These are phyloP conservation scores for Philereme transversata DNA, from an alignment of 2,888 invertebrate genomes.

Conservation along the genomic window DNA sequence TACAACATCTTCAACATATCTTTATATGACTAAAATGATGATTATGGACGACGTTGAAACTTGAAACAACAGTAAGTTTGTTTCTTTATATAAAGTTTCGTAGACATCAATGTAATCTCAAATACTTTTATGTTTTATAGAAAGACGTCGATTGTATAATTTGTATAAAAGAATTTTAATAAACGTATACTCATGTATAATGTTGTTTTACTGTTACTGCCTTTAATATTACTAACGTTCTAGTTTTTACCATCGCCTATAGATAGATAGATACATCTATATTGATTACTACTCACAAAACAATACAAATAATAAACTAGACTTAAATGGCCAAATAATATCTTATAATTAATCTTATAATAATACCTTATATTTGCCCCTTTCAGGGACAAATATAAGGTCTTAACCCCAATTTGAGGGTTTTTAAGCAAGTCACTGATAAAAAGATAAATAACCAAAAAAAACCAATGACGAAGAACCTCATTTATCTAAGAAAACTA, in stretches of 20 bases:
- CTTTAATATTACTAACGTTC: neutral
- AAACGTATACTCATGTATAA: slow-evolving; percentile 59
- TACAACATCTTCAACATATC: slow-evolving; percentile 9
- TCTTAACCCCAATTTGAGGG: too few relatives aligned
- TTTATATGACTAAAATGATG: neutral
- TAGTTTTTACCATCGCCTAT: too few relatives aligned
- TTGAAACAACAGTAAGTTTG: neutral
- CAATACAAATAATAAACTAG: too few relatives aligned
- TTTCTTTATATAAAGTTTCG: neutral
- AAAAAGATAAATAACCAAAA: too few relatives aligned
- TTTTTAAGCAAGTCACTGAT: too few relatives aligned
- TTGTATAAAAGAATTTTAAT: slow-evolving; percentile 62
- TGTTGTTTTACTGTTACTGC: slow-evolving; percentile 36
- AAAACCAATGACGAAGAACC: too few relatives aligned
- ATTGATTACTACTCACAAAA: too few relatives aligned
- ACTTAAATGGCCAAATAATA: too few relatives aligned
- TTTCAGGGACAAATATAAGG: too few relatives aligned
- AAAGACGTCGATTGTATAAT: slow-evolving; percentile 31
- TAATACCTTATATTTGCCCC: too few relatives aligned
- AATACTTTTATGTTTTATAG: neutral
- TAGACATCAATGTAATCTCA: neutral
- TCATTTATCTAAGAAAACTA: neutral
- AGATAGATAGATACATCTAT: too few relatives aligned
- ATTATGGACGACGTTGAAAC: neutral
- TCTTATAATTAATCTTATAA: too few relatives aligned